Conservation (phyloP, 2,888 invertebrate genomes). For the Oxyscelio sp. region DNA sequence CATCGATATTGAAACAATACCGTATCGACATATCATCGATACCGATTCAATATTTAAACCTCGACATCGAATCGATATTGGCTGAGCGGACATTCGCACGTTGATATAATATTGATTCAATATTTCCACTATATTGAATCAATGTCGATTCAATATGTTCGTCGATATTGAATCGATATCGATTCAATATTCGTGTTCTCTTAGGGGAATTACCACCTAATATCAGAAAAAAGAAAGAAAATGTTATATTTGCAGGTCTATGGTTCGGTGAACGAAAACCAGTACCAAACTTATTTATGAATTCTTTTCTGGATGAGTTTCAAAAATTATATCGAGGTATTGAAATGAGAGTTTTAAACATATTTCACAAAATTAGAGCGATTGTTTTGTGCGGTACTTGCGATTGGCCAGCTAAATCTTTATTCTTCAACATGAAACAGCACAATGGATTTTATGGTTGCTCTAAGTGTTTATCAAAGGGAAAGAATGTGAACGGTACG, state of each 20-base stretch:
- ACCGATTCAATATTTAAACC: too few relatives aligned
- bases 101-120: too few relatives aligned
- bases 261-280: too few relatives aligned
- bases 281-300: neutral
- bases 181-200: too few relatives aligned
- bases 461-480: constrained; percentile 11
- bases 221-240: constrained; percentile 20
- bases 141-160: too few relatives aligned
- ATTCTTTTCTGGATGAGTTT: constrained; percentile 12
- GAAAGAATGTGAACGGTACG: neutral
- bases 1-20: too few relatives aligned
- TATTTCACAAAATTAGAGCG: neutral
- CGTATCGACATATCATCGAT: too few relatives aligned
- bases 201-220: constrained; percentile 21
- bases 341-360: neutral
- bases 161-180: too few relatives aligned
- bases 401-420: constrained; percentile 30
- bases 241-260: too few relatives aligned
- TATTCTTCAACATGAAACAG: neutral
- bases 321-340: neutral
- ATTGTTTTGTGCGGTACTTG: constrained; percentile 39
- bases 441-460: constrained; percentile 25
- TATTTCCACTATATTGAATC: too few relatives aligned
- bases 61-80: too few relatives aligned
- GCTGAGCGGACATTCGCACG: too few relatives aligned